phyloP scores from a whole-genome alignment of 2,797 vertebrate genomes.

The Eremophila alpestris region DNA sequence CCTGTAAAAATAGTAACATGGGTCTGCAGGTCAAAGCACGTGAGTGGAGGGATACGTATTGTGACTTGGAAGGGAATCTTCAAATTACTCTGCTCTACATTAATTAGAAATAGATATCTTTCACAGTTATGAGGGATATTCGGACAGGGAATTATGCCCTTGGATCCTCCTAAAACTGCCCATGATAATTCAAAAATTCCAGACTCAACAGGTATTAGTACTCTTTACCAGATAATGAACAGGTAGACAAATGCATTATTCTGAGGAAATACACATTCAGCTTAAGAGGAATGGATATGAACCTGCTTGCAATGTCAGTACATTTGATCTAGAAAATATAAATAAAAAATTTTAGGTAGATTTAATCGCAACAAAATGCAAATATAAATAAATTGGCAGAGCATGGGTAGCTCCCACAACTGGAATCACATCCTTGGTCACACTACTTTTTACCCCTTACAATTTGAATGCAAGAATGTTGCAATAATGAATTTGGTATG shows the following conservation, averaged over 20 bases:
- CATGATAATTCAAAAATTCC: neutral
- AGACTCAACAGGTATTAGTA: neutral
- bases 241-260: neutral
- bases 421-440: neutral
- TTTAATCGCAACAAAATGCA: neutral
- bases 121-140: neutral
- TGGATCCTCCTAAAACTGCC: neutral
- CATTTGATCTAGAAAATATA: neutral
- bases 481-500: constrained; percentile 40
- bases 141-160: neutral
- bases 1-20: neutral
- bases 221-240: neutral
- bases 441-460: neutral
- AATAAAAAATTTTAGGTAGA: neutral
- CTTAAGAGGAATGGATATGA: constrained; percentile 1
- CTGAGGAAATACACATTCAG: neutral
- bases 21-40: neutral
- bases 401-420: neutral
- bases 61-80: neutral
- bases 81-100: neutral
- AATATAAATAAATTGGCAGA: neutral
- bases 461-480: neutral
- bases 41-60: neutral
- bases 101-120: neutral
- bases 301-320: neutral